These are phyloP conservation scores for Indicator maculatus DNA, from an alignment of 2,113 vertebrate species.

Conservation along the genomic window DNA sequence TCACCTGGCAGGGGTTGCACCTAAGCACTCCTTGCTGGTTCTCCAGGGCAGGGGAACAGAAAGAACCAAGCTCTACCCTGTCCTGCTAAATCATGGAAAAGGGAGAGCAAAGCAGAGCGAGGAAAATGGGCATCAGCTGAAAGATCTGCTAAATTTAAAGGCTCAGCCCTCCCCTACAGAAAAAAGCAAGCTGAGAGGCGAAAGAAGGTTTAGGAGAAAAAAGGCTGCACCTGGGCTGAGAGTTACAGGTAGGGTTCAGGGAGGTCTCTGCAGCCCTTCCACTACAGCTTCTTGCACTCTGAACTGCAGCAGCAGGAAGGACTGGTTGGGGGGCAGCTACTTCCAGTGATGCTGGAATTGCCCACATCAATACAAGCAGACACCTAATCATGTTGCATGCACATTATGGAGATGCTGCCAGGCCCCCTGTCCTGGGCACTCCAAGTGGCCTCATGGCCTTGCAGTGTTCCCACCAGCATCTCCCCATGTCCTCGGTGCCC, in stretches of 20 bases:
- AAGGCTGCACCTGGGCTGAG: background rate
- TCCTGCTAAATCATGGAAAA: background rate
- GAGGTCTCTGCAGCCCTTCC: background rate
- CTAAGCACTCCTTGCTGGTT: background rate
- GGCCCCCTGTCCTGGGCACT: background rate
- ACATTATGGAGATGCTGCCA: background rate
- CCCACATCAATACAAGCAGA: background rate
- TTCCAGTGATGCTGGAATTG: background rate
- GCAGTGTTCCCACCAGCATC: background rate
- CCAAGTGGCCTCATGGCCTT: background rate
- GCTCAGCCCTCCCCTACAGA: background rate
- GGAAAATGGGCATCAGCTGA: background rate
- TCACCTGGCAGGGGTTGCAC: background rate
- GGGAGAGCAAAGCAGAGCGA: background rate
- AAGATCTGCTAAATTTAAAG: background rate
- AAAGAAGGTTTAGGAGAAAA: background rate
- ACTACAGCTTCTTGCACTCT: rapidly evolving
- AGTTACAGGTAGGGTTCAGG: rapidly evolving
- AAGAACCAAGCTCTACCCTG: background rate
- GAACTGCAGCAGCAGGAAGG: background rate
- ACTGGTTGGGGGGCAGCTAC: background rate
- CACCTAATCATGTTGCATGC: background rate
- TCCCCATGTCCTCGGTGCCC: background rate
- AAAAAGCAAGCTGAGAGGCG: background rate
- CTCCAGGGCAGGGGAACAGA: background rate